Evolutionary conservation across 2,113 vertebrate species (phyloP).

Genomic region (Atractosteus spatula): DNA sequence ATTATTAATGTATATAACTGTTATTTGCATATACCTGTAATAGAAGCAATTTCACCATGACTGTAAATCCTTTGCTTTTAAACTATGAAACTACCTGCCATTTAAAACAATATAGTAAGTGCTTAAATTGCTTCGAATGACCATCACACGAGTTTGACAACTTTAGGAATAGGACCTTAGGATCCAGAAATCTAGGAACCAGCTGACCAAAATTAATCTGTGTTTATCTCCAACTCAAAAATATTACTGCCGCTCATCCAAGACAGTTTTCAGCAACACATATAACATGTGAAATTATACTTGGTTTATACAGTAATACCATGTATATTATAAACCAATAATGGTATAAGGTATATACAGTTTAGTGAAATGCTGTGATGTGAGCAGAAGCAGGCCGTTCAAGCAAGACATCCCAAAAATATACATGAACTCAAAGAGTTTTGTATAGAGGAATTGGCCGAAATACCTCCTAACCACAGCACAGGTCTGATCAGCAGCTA

Average conservation of each 20-base stretch:
- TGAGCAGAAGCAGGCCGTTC: too few species aligned
- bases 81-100: too few species aligned
- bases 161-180: background rate
- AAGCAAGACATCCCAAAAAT: too few species aligned
- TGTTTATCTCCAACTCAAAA: background rate
- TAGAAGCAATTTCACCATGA: background rate
- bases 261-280: background rate
- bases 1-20: too few species aligned
- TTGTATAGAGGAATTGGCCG: too few species aligned
- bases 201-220: background rate
- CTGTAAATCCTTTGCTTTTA: background rate
- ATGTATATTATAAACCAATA: too few species aligned
- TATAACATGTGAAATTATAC: background rate
- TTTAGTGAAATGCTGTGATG: too few species aligned
- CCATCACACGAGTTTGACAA: background rate
- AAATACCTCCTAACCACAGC: too few species aligned
- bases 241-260: background rate
- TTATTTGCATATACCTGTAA: too few species aligned
- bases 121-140: background rate
- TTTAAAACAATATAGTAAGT: background rate
- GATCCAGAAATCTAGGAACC: background rate
- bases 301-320: background rate
- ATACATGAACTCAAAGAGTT: too few species aligned
- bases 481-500: too few species aligned
- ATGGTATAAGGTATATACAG: too few species aligned